phyloP scores from a whole-genome alignment of 1,140 invertebrate genomes.

The Agrypnia vestita region DNA sequence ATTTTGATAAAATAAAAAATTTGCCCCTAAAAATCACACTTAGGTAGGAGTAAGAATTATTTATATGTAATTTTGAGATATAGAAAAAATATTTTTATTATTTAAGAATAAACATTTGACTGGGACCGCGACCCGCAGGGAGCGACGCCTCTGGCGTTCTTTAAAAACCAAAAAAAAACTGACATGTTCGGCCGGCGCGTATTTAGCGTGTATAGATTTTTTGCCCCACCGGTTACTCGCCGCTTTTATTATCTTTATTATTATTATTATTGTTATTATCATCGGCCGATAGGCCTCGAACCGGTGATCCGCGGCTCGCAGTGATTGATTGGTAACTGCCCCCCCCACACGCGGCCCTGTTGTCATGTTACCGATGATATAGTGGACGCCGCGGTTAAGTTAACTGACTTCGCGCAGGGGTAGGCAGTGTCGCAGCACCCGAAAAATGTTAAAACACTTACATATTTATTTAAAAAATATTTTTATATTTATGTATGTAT shows the following conservation, averaged over 20 bases:
- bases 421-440: neutral
- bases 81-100: neutral
- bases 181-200: neutral
- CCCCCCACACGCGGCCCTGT: neutral
- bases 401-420: neutral
- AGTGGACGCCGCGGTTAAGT: neutral
- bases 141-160: neutral
- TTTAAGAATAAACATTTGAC: too few relatives aligned
- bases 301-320: neutral
- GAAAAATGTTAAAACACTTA: too few relatives aligned
- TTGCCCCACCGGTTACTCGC: neutral
- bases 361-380: neutral
- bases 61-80: too few relatives aligned
- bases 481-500: too few relatives aligned
- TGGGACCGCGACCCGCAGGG: neutral
- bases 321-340: neutral
- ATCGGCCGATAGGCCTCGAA: neutral
- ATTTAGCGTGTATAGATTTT: constrained; percentile 7
- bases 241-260: constrained; percentile 12
- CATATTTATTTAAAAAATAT: too few relatives aligned
- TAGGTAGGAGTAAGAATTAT: too few relatives aligned
- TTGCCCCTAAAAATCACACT: too few relatives aligned
- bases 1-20: too few relatives aligned
- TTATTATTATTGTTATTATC: neutral
- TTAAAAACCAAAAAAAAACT: neutral